Percentiles rank a stretch among this genome's conserved stretches.
Conservation (phyloP, 2,888 invertebrate genomes). For the Neelides folsomi region DNA sequence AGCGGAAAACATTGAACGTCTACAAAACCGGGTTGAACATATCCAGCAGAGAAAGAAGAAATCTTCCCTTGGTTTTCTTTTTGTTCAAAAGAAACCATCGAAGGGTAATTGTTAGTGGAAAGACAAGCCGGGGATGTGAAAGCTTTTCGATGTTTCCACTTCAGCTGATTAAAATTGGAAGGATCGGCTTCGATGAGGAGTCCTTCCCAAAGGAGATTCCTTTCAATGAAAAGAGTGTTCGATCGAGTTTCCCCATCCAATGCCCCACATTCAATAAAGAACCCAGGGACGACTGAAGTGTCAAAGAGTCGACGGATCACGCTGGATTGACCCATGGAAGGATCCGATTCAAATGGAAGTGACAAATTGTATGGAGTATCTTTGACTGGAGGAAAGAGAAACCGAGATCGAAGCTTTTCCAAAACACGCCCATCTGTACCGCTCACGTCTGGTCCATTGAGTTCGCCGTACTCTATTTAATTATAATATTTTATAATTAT, state of each 20-base stretch:
- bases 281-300: conserved; percentile 39
- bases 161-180: conserved; percentile 39
- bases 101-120: conserved; percentile 38
- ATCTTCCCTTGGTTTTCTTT: conserved; percentile 39
- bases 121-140: conserved; percentile 42
- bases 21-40: conserved; percentile 34
- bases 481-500: background rate
- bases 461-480: conserved; percentile 19
- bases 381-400: conserved; percentile 11
- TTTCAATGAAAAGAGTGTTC: conserved; percentile 43
- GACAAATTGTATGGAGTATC: conserved; percentile 15
- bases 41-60: conserved; percentile 33
- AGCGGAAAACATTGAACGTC: conserved; percentile 45
- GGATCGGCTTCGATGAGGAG: conserved; percentile 45
- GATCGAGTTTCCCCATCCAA: conserved; percentile 45
- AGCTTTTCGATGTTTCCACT: conserved; percentile 40
- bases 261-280: conserved; percentile 46
- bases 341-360: conserved; percentile 32
- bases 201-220: conserved; percentile 41
- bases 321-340: conserved; percentile 39
- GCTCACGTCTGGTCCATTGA: conserved; percentile 27
- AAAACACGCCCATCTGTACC: conserved; percentile 14
- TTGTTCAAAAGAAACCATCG: conserved; percentile 39
- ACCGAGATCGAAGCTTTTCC: conserved; percentile 12
- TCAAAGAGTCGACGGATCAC: conserved; percentile 37